These are phyloP conservation scores for Maconellicoccus hirsutus DNA, from an alignment of 1,140 invertebrate genomes.

Conservation along the genomic window DNA sequence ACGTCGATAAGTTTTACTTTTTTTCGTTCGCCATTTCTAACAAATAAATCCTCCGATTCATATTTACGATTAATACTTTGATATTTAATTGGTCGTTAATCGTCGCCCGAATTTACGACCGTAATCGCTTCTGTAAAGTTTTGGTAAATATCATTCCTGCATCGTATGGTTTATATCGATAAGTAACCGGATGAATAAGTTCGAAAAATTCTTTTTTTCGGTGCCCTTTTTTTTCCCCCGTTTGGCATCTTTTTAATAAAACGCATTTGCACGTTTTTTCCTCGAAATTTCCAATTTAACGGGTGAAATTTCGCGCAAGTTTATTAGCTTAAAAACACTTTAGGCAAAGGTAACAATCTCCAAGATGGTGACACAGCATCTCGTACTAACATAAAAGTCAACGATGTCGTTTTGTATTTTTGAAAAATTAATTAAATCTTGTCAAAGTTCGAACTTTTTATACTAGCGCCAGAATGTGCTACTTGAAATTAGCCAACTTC, in stretches of 20 bases:
- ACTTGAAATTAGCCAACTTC: background rate
- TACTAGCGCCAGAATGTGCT: background rate
- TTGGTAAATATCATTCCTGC: no score
- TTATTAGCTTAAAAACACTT: no score
- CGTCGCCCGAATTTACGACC: background rate
- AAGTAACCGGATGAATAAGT: no score
- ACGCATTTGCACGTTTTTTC: background rate
- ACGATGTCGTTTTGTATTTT: background rate
- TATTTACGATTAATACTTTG: background rate
- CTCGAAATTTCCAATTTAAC: background rate
- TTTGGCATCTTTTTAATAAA: background rate
- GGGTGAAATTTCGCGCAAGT: background rate
- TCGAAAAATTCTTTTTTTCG: no score
- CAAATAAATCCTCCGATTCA: background rate
- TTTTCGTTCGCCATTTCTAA: background rate
- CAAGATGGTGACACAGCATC: background rate
- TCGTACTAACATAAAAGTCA: background rate
- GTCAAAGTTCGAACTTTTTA: background rate
- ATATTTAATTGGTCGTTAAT: background rate
- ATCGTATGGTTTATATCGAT: no score
- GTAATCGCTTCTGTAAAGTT: background rate
- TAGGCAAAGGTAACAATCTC: no score
- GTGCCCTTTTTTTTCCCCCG: no score
- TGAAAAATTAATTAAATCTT: slow-evolving; percentile 10
- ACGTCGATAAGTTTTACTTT: background rate